Base-by-base conservation (phyloP, 2,113 vertebrate genomes). In the Catagonus wagneri region DNA sequence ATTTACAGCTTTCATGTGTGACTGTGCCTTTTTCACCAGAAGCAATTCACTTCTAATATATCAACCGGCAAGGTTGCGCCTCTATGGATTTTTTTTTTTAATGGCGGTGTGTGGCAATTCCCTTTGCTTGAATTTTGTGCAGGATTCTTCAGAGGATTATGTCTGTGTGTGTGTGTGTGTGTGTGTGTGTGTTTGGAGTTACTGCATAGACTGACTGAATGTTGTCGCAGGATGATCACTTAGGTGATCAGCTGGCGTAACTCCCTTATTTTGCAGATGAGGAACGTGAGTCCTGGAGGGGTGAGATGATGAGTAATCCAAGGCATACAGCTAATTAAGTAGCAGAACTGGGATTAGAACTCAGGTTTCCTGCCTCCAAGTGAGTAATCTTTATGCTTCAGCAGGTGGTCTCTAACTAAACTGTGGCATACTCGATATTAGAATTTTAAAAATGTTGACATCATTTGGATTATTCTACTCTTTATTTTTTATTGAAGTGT, bases 241-340 rank as follows among this genome's bases (percentile, higher is more conserved):
- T 89, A 25, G 25, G 60, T 80, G 80, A n/a, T 83, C 50, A 27
- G 72, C 54, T 17, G 39, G 88, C 52, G 10, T 88, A 65, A 94
- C 83, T 90, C 61, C 94, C 72, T 96, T 96, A 95, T 97, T 96
- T 94, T 97, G 56, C 95, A 91, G 86, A 66, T 90, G 90, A 97
- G 92, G 22, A 91, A 68, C 78, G 83, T 32, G 44, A 44, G 92
- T 44, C 83, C 69, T 27, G 60, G 78, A 97, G 83, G 76, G 90
- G 69, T 92, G 89, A 52, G 86, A 34, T 54, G 74, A 71, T 89
- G 85, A 81, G 36, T 95, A 88, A 66, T 7, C 63, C 81, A n/a
- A 94, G 58, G 75, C 54, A 44, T 69, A 92, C 65, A 87, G 71
- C 75, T 90, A 66, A 90, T 92, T 92, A 85, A 90, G 78, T 93